Evolutionary conservation across 1,140 invertebrate genomes (phyloP), one percentile per base, ranked within the genome.

Genomic region (Brachionus plicatilis): DNA sequence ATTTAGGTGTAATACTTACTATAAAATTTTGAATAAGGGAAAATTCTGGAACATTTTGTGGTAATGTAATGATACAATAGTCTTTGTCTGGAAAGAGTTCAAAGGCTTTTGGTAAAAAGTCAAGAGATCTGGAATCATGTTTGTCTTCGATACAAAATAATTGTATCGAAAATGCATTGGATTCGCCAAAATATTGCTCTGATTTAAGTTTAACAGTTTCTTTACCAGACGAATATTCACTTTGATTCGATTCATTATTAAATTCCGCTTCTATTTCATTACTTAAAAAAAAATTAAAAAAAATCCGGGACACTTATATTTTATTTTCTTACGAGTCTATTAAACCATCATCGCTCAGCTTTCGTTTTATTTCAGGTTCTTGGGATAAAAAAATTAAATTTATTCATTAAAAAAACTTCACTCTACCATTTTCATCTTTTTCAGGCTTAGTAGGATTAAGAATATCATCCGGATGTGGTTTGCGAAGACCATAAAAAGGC

Each of bases 71-170:
- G 27, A 93, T 87, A 86, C 92, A 92, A 86, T 93, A 94, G 76
- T 93, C 92, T 82, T 90, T 86, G 33, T 92, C 90, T 0, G 93
- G 92, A 86, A 93, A 94, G 83, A 92, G 88, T 84, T 93, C 91
- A 87, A 93, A 94, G 0, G 92, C 91, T 29, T 91, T 91, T 86
- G 92, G 90, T 9, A 94, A 87, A 85, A 93, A 92, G 85, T 92
- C 90, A 45, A 87, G 88, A 0, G 90, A 89, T 83, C 89, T 84
- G 5, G 82, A 91, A 86, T 92, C 91, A 85, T 92, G 92, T 87
- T 91, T 90, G 66, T 91, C 90, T 85, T 92, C 90, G 85, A 93
- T 92, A 83, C 92, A 92, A 86, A 93, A 92, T 6, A 93, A 86
- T 88, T 93, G 92, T 20, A 93, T 89, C 11, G 91, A 87, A 86